A percentile compares a stretch with the other conserved stretches of the same genome.
Conservation (phyloP, 2,113 vertebrate genomes). For the Barnardius zonarius region DNA sequence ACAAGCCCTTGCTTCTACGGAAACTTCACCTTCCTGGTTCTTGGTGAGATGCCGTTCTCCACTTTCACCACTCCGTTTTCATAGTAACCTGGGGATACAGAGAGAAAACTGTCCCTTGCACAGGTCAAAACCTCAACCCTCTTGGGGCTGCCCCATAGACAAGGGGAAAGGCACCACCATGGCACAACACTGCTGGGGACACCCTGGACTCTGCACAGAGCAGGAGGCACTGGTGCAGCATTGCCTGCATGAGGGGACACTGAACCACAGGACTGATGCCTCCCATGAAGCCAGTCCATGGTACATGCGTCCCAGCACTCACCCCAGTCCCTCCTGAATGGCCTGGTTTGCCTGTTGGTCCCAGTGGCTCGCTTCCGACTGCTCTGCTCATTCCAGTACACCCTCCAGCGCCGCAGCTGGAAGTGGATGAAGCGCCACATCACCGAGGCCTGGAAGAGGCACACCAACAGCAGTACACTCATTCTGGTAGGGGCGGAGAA, state of each 20-base stretch:
- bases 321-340: constrained; percentile 88
- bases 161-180: rapidly evolving
- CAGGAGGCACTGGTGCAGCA: background rate
- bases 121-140: background rate
- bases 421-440: constrained; percentile 98
- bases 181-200: background rate
- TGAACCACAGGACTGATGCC: background rate
- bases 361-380: constrained; percentile 74
- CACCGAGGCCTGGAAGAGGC: constrained; percentile 91
- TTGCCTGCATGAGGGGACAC: rapidly evolving
- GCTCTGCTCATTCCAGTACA: constrained; percentile 88
- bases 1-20: constrained; percentile 75
- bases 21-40: constrained; percentile 94
- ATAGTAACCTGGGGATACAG: constrained; percentile 79
- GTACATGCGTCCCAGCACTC: background rate
- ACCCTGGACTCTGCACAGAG: background rate
- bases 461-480: constrained; percentile 87
- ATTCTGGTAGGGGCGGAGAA: constrained; percentile 77
- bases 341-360: constrained; percentile 78
- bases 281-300: background rate
- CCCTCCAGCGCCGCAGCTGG: constrained; percentile 93
- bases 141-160: background rate
- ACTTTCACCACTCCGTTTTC: constrained; percentile 93
- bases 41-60: constrained; percentile 90
- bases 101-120: background rate